Conservation (phyloP, 2,797 vertebrate genomes). For the Pseudochromis fuscus region DNA sequence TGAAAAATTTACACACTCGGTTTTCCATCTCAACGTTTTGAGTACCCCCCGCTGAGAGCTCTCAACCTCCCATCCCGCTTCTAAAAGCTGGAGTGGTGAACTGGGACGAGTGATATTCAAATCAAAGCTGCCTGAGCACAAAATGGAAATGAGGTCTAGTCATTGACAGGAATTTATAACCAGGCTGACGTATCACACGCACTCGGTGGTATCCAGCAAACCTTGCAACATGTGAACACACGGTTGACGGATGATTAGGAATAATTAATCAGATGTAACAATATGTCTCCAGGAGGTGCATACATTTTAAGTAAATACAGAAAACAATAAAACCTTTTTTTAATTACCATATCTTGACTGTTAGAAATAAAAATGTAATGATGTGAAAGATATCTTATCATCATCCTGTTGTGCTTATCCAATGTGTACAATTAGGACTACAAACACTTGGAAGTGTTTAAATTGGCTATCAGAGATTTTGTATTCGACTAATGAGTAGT, state of each 20-base stretch:
- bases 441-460: background rate
- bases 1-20: constrained; percentile 49
- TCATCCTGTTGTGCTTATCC: background rate
- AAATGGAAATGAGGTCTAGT: constrained; percentile 73
- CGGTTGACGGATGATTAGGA: constrained; percentile 18
- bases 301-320: too few species aligned
- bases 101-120: constrained; percentile 74
- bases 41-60: constrained; percentile 73
- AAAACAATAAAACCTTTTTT: too few species aligned
- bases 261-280: constrained; percentile 43
- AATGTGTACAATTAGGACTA: background rate
- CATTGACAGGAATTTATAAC: constrained; percentile 75
- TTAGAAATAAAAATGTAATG: too few species aligned
- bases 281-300: constrained; percentile 17
- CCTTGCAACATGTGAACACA: constrained; percentile 41
- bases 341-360: background rate
- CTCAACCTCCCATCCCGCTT: constrained; percentile 75
- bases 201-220: constrained; percentile 29
- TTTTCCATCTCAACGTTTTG: constrained; percentile 58
- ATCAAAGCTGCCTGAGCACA: constrained; percentile 69
- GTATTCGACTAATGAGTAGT: too few species aligned
- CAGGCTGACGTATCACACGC: constrained; percentile 56
- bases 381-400: too few species aligned
- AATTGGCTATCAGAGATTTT: background rate
- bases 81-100: constrained; percentile 65